phyloP scores from a whole-genome alignment of 1,140 invertebrate genomes.

The Drosophila varians region DNA sequence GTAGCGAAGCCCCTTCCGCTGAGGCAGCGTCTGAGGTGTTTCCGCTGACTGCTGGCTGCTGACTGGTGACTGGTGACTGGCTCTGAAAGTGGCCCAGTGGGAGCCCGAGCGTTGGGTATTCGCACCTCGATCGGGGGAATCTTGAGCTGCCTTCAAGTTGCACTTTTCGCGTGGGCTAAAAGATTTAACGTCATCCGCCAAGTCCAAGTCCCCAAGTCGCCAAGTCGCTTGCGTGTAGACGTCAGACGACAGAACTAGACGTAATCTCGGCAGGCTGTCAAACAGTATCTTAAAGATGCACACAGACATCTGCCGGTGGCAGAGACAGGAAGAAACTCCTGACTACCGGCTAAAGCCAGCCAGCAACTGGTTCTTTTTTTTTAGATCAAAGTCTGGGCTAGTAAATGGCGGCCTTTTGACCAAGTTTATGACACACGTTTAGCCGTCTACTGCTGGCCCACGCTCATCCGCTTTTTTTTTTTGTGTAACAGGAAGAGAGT shows the following conservation, averaged over 20 bases:
- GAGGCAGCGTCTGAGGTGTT: conserved; percentile 35
- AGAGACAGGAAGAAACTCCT: neutral
- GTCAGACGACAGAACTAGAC: conserved; percentile 35
- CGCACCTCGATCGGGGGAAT: conserved; percentile 26
- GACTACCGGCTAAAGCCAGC: conserved; percentile 1
- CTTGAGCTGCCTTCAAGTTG: neutral
- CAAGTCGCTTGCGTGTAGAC: conserved; percentile 34
- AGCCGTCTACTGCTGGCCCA: conserved; percentile 29
- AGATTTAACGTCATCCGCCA: conserved; percentile 29
- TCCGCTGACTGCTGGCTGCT: conserved; percentile 46
- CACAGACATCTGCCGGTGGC: conserved; percentile 8
- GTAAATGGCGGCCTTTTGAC: conserved; percentile 55
- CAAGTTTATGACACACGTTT: conserved; percentile 65
- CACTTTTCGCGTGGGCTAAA: conserved; percentile 27
- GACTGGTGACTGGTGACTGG: too few relatives aligned
- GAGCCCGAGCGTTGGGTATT: conserved; percentile 23
- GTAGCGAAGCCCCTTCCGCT: conserved; percentile 13
- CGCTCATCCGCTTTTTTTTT: conserved; percentile 39
- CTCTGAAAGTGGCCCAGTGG: conserved; percentile 42
- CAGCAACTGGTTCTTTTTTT: conserved; percentile 37
- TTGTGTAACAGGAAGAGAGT: conserved; percentile 21
- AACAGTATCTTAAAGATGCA: conserved; percentile 69
- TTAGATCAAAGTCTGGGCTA: conserved; percentile 15
- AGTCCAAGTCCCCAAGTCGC: conserved; percentile 10
- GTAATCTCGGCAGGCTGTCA: conserved; percentile 63